phyloP scores from a whole-genome alignment of 2,797 vertebrate genomes.

The Pseudomugil tenellus region DNA sequence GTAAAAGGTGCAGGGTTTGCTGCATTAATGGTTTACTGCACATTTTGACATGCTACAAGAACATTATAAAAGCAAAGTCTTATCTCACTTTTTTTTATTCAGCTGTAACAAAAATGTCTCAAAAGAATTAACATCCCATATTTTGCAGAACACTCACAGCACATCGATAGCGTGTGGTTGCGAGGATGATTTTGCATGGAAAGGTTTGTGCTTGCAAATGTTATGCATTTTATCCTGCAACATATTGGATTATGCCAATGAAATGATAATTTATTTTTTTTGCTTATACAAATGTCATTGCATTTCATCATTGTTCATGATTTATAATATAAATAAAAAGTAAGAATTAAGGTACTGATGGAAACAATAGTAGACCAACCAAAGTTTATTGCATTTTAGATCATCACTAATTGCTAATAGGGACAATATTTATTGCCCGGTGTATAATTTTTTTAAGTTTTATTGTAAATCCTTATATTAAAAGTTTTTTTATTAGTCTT shows the following conservation, averaged over 20 bases:
- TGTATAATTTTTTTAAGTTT: no score
- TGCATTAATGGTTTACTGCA: background rate
- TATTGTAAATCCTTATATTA: no score
- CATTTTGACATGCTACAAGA: background rate
- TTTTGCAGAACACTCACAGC: background rate
- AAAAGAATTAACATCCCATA: no score
- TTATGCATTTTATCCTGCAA: background rate
- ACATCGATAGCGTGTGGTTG: background rate
- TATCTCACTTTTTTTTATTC: background rate
- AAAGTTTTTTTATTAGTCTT: background rate
- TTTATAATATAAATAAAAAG: no score
- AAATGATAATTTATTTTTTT: background rate
- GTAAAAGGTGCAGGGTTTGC: background rate
- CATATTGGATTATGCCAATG: background rate
- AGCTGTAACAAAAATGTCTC: background rate
- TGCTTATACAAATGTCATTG: no score
- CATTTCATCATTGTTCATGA: background rate
- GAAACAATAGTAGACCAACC: no score
- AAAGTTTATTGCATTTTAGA: no score
- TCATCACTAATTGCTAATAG: no score
- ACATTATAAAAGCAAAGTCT: background rate
- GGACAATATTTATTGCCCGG: background rate
- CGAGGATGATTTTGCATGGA: background rate
- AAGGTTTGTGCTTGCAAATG: background rate
- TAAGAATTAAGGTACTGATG: no score